Evolutionary conservation across 2,113 vertebrate species (phyloP).

Genomic region (Semnornis frantzii): DNA sequence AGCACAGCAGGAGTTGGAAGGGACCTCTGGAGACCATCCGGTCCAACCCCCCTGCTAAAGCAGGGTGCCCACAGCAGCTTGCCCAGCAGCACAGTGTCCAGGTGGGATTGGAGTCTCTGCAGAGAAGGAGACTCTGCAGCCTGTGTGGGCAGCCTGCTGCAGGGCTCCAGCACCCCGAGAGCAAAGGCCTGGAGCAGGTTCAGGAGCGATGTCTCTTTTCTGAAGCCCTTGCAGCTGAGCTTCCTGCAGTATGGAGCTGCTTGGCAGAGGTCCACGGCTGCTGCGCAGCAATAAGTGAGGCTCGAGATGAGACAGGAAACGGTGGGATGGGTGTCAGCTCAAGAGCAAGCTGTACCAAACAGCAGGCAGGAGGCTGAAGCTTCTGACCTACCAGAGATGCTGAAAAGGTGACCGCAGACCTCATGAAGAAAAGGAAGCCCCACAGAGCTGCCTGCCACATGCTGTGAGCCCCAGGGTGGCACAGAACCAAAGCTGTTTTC

Average conservation of each 20-base stretch:
- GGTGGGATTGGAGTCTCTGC: too few species aligned
- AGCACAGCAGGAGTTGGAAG: too few species aligned
- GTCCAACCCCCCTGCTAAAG: too few species aligned
- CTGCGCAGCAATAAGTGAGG: neutral
- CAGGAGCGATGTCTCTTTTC: too few species aligned
- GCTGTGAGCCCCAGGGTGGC: fast-evolving
- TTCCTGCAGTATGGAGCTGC: neutral
- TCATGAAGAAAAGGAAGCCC: neutral
- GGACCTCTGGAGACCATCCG: too few species aligned
- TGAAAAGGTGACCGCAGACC: neutral
- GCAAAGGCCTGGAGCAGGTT: too few species aligned
- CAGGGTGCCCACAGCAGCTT: too few species aligned
- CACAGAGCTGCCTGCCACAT: fast-evolving
- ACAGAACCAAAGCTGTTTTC: neutral
- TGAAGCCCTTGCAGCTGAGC: neutral
- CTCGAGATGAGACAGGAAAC: slow-evolving; percentile 33
- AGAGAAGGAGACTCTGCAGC: too few species aligned
- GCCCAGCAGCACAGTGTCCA: too few species aligned
- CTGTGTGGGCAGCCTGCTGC: too few species aligned
- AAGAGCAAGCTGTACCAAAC: neutral
- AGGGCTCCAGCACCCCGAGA: too few species aligned
- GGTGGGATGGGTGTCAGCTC: slow-evolving; percentile 15
- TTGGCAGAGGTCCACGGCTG: neutral
- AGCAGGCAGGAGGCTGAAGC: neutral
- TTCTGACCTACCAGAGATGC: neutral